phyloP scores from a whole-genome alignment of 2,888 invertebrate genomes.

The Microplitis manilae region DNA sequence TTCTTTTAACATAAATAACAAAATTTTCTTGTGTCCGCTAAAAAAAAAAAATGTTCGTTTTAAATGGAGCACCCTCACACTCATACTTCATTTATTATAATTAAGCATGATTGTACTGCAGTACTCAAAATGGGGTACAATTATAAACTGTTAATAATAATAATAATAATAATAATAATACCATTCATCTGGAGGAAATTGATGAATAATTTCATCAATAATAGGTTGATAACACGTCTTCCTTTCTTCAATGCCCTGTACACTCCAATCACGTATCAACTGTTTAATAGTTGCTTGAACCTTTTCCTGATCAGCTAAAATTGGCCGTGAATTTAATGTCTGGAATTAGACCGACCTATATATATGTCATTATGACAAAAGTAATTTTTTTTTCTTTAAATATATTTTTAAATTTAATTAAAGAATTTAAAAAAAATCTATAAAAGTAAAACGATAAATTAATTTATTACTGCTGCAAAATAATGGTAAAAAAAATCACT shows the following conservation, averaged over 20 bases:
- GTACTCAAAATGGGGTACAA: no score
- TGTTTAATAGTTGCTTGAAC: constrained; percentile 96
- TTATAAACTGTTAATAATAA: neutral
- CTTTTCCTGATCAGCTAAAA: constrained; percentile 78
- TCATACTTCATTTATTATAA: no score
- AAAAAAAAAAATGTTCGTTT: no score
- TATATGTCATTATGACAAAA: constrained; percentile 59
- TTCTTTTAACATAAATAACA: no score
- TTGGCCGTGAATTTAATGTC: constrained; percentile 65
- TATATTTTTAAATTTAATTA: constrained; percentile 5
- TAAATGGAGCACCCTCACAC: no score
- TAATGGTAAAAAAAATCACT: no score
- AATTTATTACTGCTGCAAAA: neutral
- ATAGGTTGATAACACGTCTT: constrained; percentile 92
- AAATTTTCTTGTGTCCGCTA: no score
- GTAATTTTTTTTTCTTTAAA: constrained; percentile 47
- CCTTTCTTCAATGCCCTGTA: constrained; percentile 86
- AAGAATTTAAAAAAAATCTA: neutral
- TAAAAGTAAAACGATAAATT: neutral
- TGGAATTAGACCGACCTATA: constrained; percentile 64
- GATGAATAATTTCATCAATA: constrained; percentile 83
- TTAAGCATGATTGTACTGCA: no score
- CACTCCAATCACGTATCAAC: constrained; percentile 97
- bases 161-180: constrained; percentile 46
- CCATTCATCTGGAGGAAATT: constrained; percentile 80